Conservation (phyloP, 2,113 vertebrate species). For the Xerus inauris region DNA sequence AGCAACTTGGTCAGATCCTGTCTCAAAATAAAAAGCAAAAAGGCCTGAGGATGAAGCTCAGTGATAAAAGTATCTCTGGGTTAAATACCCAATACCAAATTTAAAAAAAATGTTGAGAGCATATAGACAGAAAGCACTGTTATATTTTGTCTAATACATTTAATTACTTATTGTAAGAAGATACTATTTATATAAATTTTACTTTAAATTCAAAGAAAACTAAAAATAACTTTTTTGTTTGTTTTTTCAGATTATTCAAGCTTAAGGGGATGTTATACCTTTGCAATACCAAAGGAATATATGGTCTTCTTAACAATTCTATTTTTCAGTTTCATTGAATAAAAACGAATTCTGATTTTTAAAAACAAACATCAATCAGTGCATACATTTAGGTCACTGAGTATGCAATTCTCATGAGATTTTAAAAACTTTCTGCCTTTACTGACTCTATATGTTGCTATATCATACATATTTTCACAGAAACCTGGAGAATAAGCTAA, state of each 20-base stretch:
- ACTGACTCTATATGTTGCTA: background rate
- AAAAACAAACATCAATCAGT: background rate
- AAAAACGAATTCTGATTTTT: background rate
- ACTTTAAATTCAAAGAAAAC: slow-evolving; percentile 17
- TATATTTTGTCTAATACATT: background rate
- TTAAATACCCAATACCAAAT: too few relatives aligned
- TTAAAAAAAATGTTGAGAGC: background rate
- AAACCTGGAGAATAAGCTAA: background rate
- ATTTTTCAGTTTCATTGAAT: background rate
- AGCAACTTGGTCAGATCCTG: too few relatives aligned
- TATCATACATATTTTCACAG: background rate
- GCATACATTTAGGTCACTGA: background rate
- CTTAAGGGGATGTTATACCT: background rate
- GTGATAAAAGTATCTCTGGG: too few relatives aligned
- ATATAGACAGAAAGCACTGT: background rate
- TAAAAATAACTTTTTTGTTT: background rate
- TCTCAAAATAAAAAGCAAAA: too few relatives aligned
- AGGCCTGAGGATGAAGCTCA: too few relatives aligned
- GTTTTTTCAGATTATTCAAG: background rate
- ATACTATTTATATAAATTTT: background rate
- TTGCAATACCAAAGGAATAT: background rate
- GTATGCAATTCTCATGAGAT: background rate
- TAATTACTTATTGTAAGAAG: background rate
- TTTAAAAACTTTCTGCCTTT: background rate
- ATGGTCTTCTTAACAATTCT: background rate